Percentiles rank a stretch among this genome's conserved stretches.
Conservation (phyloP, 2,888 invertebrate genomes). For the Schizaphis graminum region DNA sequence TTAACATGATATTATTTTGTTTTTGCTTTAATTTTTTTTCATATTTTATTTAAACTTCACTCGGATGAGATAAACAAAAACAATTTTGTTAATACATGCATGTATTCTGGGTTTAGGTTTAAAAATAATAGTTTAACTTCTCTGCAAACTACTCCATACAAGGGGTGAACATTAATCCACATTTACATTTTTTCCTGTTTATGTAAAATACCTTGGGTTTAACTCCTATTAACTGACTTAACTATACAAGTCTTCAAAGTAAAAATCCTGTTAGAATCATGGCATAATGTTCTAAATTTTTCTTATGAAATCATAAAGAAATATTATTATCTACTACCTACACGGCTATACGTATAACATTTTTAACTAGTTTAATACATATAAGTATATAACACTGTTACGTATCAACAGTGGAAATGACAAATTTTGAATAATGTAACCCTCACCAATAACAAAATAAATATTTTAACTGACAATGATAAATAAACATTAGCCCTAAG, state of each 20-base stretch:
- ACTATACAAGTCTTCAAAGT: not conserved
- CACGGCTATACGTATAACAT: not conserved
- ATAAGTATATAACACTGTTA: too few species aligned
- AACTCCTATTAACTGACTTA: not conserved
- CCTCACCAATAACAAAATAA: too few species aligned
- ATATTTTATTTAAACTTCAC: not conserved
- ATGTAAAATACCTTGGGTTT: not conserved
- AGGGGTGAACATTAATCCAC: not conserved
- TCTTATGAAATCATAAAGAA: too few species aligned
- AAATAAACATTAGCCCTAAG: too few species aligned
- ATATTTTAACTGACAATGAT: too few species aligned
- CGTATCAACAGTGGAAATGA: too few species aligned
- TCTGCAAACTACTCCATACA: not conserved
- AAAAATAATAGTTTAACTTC: not conserved
- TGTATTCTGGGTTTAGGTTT: not conserved
- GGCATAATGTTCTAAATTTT: not conserved
- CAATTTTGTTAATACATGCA: not conserved
- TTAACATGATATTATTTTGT: not conserved
- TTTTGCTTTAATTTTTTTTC: not conserved
- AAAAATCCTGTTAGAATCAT: not conserved
- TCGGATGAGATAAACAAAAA: not conserved
- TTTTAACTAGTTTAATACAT: too few species aligned
- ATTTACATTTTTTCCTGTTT: not conserved
- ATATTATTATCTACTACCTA: not conserved
- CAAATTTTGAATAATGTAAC: too few species aligned